A percentile compares a stretch with the other conserved stretches of the same genome.
Conservation (phyloP, 2,888 invertebrate species). For the Brachyopa scutellaris region DNA sequence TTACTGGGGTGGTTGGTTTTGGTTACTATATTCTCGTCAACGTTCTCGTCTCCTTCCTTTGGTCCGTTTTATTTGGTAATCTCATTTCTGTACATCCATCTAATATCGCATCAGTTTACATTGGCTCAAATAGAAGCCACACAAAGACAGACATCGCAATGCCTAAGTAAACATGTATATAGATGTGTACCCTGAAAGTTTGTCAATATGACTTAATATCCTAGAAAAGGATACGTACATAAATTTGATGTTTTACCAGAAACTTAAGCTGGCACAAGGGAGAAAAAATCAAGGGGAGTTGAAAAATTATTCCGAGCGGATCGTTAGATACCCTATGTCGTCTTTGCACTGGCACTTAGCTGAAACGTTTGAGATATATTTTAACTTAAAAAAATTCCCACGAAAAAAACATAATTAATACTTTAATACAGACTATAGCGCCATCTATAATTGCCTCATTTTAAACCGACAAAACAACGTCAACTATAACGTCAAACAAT, state of each 20-base stretch:
- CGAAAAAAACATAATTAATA: too few relatives aligned
- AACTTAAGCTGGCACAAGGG: background rate
- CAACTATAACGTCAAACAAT: too few relatives aligned
- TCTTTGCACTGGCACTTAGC: too few relatives aligned
- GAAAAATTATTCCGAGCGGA: too few relatives aligned
- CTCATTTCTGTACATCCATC: conserved; percentile 33
- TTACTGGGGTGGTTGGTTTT: background rate
- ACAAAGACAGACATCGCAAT: background rate
- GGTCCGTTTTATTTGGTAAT: conserved; percentile 18
- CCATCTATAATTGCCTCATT: too few relatives aligned
- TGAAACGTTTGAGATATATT: too few relatives aligned
- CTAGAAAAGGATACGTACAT: conserved; percentile 47
- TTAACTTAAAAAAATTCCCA: too few relatives aligned
- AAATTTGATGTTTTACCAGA: conserved; percentile 36
- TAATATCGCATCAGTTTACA: conserved; percentile 39
- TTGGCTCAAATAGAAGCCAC: conserved; percentile 13
- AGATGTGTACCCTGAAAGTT: conserved; percentile 2
- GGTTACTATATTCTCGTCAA: background rate
- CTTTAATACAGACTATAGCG: too few relatives aligned
- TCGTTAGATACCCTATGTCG: too few relatives aligned
- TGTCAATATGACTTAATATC: conserved; percentile 46
- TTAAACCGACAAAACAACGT: too few relatives aligned
- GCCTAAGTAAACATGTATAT: conserved; percentile 43
- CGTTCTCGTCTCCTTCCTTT: background rate
- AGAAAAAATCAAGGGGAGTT: too few relatives aligned